These are phyloP conservation scores for Meganola albula DNA, from an alignment of 2,888 invertebrate species.

Conservation along the genomic window DNA sequence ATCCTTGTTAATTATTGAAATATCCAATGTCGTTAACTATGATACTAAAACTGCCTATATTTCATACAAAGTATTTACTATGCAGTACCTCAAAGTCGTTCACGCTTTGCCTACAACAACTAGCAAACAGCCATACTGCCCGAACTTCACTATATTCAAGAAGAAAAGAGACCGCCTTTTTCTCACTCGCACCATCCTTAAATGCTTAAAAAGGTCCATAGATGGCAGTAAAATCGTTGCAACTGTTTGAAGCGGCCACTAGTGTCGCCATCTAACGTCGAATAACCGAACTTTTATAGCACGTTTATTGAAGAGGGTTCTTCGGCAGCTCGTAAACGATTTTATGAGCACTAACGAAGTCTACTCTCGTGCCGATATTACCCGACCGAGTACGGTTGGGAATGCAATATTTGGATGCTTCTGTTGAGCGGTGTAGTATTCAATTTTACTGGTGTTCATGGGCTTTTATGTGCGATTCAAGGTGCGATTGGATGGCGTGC, in stretches of 20 bases:
- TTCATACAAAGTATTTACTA: too few relatives aligned
- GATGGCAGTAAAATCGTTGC: conserved; percentile 75
- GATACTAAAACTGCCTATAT: too few relatives aligned
- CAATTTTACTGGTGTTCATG: conserved; percentile 74
- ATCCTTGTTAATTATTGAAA: too few relatives aligned
- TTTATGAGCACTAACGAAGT: conserved; percentile 75
- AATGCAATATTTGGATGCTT: conserved; percentile 71
- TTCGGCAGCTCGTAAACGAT: conserved; percentile 77
- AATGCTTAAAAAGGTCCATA: conserved; percentile 73
- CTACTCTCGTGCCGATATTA: conserved; percentile 71
- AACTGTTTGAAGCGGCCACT: conserved; percentile 70
- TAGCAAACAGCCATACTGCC: conserved; percentile 20
- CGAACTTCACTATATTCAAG: conserved; percentile 41
- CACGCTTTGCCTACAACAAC: conserved; percentile 32
- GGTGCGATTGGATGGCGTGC: conserved; percentile 78
- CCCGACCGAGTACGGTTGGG: conserved; percentile 69
- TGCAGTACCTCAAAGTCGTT: too few relatives aligned
- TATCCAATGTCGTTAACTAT: too few relatives aligned
- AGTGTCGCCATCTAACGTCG: conserved; percentile 74
- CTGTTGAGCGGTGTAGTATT: conserved; percentile 68
- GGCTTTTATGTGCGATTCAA: conserved; percentile 77
- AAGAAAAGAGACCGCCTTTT: conserved; percentile 32
- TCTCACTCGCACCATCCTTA: conserved; percentile 43
- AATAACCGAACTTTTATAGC: conserved; percentile 76
- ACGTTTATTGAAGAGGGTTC: conserved; percentile 77